Evolutionary conservation across 2,113 vertebrate genomes (phyloP).

Genomic region (Callocephalon fimbriatum): DNA sequence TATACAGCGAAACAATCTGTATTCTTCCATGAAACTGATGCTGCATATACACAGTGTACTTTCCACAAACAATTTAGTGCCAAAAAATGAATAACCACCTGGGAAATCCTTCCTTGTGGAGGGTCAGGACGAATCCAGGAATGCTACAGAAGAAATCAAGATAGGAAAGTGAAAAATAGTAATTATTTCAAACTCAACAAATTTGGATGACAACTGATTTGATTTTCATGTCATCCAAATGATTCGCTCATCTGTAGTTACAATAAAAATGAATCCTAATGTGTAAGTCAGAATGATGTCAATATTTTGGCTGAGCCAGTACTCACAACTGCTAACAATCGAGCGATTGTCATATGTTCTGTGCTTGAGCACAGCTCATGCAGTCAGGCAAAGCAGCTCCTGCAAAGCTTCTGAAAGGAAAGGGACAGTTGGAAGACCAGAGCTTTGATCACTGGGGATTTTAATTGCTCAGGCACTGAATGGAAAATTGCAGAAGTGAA

Average conservation of each 20-base stretch:
- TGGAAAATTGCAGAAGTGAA: constrained; percentile 54
- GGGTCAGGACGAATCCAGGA: neutral
- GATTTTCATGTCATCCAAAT: constrained; percentile 17
- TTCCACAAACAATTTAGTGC: neutral
- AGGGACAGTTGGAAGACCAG: constrained; percentile 43
- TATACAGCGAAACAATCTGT: neutral
- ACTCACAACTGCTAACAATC: constrained; percentile 3
- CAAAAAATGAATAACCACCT: neutral
- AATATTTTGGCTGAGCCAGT: constrained; percentile 55
- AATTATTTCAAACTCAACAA: neutral
- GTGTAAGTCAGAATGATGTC: constrained; percentile 36
- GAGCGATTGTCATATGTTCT: constrained; percentile 30
- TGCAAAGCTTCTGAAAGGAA: constrained; percentile 31
- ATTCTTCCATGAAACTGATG: neutral
- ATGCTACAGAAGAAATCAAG: neutral
- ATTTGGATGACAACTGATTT: neutral
- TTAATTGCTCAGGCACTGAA: constrained; percentile 63
- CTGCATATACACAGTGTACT: neutral
- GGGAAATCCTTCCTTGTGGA: neutral
- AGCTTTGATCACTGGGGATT: constrained; percentile 53
- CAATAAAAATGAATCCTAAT: constrained; percentile 19
- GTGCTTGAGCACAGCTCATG: neutral
- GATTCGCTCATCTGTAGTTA: constrained; percentile 2
- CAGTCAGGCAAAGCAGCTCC: neutral
- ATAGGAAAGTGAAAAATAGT: neutral